A percentile compares a stretch with the other conserved stretches of the same genome.
phyloP scores from a whole-genome alignment of 2,113 vertebrate genomes.

The Barnardius zonarius region DNA sequence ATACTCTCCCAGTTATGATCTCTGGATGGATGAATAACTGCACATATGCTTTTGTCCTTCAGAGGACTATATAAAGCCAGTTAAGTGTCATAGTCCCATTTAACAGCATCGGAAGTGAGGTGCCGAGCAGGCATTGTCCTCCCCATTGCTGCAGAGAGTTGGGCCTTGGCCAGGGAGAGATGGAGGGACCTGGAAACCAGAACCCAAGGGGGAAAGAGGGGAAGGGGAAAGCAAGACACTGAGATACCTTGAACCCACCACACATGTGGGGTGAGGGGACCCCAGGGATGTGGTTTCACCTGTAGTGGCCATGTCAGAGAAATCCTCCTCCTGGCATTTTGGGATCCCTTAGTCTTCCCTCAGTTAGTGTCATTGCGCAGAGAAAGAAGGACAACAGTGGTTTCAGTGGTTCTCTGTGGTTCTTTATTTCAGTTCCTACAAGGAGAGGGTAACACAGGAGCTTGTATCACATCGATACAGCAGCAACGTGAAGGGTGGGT shows the following conservation, averaged over 20 bases:
- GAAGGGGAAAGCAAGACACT: background rate
- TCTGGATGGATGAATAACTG: background rate
- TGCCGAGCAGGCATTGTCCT: background rate
- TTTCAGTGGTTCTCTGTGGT: background rate
- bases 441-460: background rate
- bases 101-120: background rate
- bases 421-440: constrained; percentile 5
- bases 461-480: background rate
- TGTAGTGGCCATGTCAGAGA: background rate
- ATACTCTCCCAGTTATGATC: background rate
- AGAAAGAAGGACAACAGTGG: background rate
- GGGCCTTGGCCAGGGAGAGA: background rate
- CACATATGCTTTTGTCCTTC: background rate
- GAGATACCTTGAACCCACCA: background rate
- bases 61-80: background rate
- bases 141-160: background rate
- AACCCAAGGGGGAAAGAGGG: background rate
- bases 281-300: background rate
- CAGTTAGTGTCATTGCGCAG: background rate
- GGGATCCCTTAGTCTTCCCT: background rate
- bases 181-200: background rate
- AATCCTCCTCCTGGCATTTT: background rate
- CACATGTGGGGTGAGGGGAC: accelerated
- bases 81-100: background rate
- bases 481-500: background rate